Base-by-base conservation (phyloP, 2,888 invertebrate species). In the Eilema caniola region DNA sequence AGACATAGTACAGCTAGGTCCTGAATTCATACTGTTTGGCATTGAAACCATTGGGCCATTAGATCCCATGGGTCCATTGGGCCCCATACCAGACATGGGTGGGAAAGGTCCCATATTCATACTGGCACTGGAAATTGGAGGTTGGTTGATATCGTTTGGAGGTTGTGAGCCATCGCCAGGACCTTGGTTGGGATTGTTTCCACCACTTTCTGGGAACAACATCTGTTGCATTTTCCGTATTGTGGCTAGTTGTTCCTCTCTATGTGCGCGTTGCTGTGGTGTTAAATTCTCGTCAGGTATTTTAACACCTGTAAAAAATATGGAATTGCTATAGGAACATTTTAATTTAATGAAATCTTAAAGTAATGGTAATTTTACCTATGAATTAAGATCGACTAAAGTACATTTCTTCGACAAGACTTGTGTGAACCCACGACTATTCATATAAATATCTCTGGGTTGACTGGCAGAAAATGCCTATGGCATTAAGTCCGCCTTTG, bases 241-340 rank as follows among this genome's bases (percentile, higher is more conserved):
- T 73, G 98, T 98, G 8, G 99, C 99, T 66, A 99, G 95, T 86
- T 99, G 98, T 86, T 98, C 98, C 92, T 99, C 99, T 73, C 99
- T 96, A 89, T 99, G 98, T 77, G 98, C 98, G 69, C 98, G 96
- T 90, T 99, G 99, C 90, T 99, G 98, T 53, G 99, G 99, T 68
- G 99, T 99, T 83, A 99, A 95, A 93, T 99, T 99, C 94, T 99
- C 99, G 93, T 98, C 98, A 82, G 98, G 98, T 87, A 99, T 98
- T 96, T 99, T 98, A 63, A 98, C 98, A 82, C 97, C 97, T 96
- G 91, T 8, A 74, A 82, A 80, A 60, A n/a, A 74, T 67, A 72
- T 62, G 41, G 57, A 63, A 25, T 16, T 57, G 57, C 37, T 71
- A 71, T 71, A 71, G 71, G 23, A 23, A 63, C 57, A 62, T 62